Base-by-base conservation (phyloP, 2,797 vertebrate genomes). In the Parambassis ranga region DNA sequence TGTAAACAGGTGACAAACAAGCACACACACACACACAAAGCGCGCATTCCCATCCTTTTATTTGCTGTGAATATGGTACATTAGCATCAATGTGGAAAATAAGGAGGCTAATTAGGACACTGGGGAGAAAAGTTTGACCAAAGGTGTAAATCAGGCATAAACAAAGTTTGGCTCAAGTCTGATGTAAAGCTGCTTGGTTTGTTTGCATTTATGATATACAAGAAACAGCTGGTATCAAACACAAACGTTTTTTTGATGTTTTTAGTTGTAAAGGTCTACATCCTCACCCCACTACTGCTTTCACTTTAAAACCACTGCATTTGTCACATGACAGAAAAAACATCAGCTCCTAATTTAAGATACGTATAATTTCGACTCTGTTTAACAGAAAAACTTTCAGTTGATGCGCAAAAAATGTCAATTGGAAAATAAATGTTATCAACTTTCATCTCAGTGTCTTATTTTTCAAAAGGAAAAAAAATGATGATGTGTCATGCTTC, bases 61-160 rank as follows among this genome's bases (percentile, higher is more conserved):
- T 91, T 91, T 62, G 70, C 75, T 10, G 37, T 68, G 30, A 82
- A 79, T 68, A 75, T 85, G 79, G 79, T 89, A 86, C 82, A 87
- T 71, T 62, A 79, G 69, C 80, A 72, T 84, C 74, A 36, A 51
- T 52, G 79, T 80, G 79, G 26, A 47, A 69, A 87, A 58, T 15
- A 36, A 73, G 14, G 30, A 30, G 65, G 15, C 63, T 74, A 53
- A 59, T 64, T 48, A 43, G 30, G 42, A 74, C 37, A 43, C 57
- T 1, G 39, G 49, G 44, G 59, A 49, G 33, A 68, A 71, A 47
- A 23, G 51, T 43, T 55, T 30, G 30, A 51, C 42, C 56, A 48
- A 56, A 56, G 46, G 39, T 32, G 44, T 14, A 62, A 23, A 1
- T 56, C 10, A 49, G 6, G 58, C 20, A 10, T 61, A 38, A 53